Evolutionary conservation across 2,888 invertebrate species (phyloP).

Genomic region (Diaperis boleti): DNA sequence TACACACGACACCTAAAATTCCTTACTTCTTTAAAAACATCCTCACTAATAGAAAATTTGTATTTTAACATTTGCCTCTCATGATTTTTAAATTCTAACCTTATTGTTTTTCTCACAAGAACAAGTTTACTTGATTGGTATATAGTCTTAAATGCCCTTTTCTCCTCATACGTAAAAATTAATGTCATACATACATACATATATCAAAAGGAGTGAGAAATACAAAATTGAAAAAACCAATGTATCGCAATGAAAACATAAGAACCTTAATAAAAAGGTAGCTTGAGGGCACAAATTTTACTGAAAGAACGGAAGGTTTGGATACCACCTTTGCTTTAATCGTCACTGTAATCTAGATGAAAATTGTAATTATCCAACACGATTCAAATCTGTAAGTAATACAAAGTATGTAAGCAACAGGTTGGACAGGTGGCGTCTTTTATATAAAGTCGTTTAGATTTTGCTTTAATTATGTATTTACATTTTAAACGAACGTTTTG

Average conservation of each 20-base stretch:
- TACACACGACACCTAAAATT: too few species aligned
- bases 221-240: slow-evolving; percentile 9
- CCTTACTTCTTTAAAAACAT: too few species aligned
- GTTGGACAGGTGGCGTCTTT: slow-evolving; percentile 17
- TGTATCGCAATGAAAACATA: neutral
- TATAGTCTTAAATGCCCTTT: too few species aligned
- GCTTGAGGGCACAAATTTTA: neutral
- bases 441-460: neutral
- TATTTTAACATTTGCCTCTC: too few species aligned
- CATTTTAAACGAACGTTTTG: slow-evolving; percentile 13
- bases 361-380: neutral
- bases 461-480: slow-evolving; percentile 6
- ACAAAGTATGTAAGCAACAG: slow-evolving; percentile 6
- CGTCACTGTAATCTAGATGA: neutral
- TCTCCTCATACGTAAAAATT: too few species aligned
- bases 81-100: too few species aligned
- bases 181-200: too few species aligned
- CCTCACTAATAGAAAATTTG: too few species aligned
- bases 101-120: too few species aligned
- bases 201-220: too few species aligned
- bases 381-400: slow-evolving; percentile 6
- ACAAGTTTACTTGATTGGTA: too few species aligned
- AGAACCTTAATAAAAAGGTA: slow-evolving; percentile 1
- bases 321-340: slow-evolving; percentile 6
- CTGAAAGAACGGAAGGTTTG: neutral